phyloP scores from a whole-genome alignment of 2,113 vertebrate species.

The Rhynchomys soricoides region DNA sequence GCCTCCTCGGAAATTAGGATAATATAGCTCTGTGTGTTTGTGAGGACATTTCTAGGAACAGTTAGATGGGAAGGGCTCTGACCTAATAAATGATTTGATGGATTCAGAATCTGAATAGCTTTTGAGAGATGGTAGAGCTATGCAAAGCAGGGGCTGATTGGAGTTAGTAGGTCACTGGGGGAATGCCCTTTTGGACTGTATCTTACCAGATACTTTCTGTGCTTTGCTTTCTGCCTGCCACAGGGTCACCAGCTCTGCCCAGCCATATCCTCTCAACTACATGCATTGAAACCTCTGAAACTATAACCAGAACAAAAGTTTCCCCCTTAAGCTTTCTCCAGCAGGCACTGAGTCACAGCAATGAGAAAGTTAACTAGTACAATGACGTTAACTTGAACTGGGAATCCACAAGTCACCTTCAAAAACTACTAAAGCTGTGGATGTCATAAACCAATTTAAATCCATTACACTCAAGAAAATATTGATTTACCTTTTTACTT shows the following conservation, averaged over 20 bases:
- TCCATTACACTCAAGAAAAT: neutral
- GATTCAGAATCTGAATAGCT: neutral
- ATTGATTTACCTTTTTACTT: neutral
- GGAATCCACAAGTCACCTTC: conserved; percentile 4
- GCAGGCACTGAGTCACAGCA: neutral
- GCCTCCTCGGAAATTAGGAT: neutral
- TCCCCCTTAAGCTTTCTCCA: neutral
- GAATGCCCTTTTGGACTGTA: too few species aligned
- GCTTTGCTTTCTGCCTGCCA: neutral
- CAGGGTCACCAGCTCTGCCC: too few species aligned
- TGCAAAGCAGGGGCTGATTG: too few species aligned
- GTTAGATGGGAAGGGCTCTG: neutral
- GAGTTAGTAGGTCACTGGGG: neutral
- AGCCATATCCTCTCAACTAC: too few species aligned
- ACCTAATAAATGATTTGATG: neutral
- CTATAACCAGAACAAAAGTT: neutral
- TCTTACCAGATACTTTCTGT: neutral
- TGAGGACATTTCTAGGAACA: neutral
- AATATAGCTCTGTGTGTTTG: neutral
- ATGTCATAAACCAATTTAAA: neutral
- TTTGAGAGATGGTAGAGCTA: neutral
- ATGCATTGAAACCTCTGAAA: neutral
- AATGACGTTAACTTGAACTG: conserved; percentile 5
- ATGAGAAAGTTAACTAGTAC: neutral
- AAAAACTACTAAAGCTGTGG: conserved; percentile 19